A percentile compares a stretch with the other conserved stretches of the same genome.
These are phyloP conservation scores for Cervus canadensis DNA, from an alignment of 2,113 vertebrate genomes.

Conservation along the genomic window DNA sequence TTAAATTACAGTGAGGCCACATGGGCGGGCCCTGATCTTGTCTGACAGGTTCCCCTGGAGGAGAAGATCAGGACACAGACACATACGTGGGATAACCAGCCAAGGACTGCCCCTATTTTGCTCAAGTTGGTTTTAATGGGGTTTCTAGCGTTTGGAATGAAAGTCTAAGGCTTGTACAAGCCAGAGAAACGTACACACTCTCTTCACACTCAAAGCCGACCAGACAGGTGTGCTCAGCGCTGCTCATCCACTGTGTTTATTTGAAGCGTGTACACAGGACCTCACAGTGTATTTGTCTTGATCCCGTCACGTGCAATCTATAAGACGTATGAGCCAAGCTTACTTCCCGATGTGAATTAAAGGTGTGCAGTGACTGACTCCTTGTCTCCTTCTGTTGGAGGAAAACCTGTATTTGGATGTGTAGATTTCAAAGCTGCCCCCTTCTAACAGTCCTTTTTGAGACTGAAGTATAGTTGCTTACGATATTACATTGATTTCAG, in stretches of 20 bases:
- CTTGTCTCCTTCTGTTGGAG: not conserved
- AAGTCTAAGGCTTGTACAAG: fast-evolving
- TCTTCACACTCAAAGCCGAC: not conserved
- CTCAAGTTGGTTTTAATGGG: not conserved
- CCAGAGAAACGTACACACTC: fast-evolving
- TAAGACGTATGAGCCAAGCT: not conserved
- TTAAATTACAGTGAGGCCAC: not conserved
- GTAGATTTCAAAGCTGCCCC: not conserved
- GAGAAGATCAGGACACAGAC: not conserved
- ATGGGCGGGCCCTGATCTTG: too few species aligned
- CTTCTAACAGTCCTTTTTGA: not conserved
- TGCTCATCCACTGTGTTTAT: too few species aligned
- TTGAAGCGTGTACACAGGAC: too few species aligned
- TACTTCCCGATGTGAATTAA: not conserved
- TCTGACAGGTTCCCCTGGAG: fast-evolving
- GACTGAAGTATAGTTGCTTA: not conserved
- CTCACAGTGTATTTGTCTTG: not conserved
- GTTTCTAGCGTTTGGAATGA: not conserved
- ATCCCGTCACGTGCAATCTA: fast-evolving
- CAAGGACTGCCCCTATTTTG: fast-evolving
- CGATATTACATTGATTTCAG: too few species aligned
- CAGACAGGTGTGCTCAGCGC: not conserved
- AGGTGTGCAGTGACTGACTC: too few species aligned
- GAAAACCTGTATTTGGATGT: not conserved
- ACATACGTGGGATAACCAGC: fast-evolving